Conservation (phyloP, 1,140 invertebrate species). For the Calephelis virginiensis region DNA sequence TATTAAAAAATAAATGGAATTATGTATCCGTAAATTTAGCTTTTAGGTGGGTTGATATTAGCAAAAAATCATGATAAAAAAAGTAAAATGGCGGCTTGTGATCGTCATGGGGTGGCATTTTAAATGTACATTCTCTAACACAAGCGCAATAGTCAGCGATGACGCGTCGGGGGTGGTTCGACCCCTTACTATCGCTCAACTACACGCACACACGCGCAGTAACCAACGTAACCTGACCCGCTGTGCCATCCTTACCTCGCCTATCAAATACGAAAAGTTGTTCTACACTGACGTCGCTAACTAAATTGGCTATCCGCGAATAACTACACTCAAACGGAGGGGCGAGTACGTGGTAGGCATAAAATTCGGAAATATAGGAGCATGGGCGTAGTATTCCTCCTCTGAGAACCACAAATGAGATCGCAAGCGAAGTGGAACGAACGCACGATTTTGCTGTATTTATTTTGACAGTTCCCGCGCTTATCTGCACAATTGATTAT, state of each 20-base stretch:
- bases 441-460: slow-evolving; percentile 64
- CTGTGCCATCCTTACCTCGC: slow-evolving; percentile 27
- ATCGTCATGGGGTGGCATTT: slow-evolving; percentile 74
- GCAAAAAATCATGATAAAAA: slow-evolving; percentile 56
- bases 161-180: slow-evolving; percentile 59
- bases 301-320: slow-evolving; percentile 40
- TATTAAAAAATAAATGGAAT: background rate
- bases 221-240: slow-evolving; percentile 37
- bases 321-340: slow-evolving; percentile 51
- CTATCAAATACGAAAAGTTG: slow-evolving; percentile 29
- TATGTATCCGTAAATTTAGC: slow-evolving; percentile 21
- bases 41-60: slow-evolving; percentile 26
- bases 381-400: slow-evolving; percentile 58
- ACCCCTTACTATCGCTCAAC: slow-evolving; percentile 64
- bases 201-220: slow-evolving; percentile 50
- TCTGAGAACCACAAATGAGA: slow-evolving; percentile 68
- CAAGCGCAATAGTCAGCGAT: slow-evolving; percentile 71
- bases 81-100: slow-evolving; percentile 66
- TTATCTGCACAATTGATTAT: slow-evolving; percentile 30
- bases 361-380: slow-evolving; percentile 73
- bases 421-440: slow-evolving; percentile 61
- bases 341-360: slow-evolving; percentile 62
- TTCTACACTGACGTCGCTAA: slow-evolving; percentile 43
- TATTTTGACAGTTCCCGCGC: slow-evolving; percentile 45
- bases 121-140: slow-evolving; percentile 76